Evolutionary conservation across 2,113 vertebrate genomes (phyloP).

Genomic region (Myotis davidii): DNA sequence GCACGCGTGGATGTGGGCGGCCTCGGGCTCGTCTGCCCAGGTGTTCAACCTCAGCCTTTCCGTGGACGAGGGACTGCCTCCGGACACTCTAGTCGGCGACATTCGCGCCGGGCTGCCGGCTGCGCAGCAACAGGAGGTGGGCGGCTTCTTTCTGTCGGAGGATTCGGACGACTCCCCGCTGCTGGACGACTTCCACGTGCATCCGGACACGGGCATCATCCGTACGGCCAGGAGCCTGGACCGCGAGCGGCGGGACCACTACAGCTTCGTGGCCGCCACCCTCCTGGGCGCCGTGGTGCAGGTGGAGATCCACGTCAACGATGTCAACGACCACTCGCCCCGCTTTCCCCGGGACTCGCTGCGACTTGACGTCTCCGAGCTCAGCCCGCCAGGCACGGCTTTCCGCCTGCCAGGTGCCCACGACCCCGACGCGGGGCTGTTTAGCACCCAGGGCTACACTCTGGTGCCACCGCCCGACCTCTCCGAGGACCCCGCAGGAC

Average conservation of each 20-base stretch:
- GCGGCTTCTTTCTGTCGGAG: constrained; percentile 94
- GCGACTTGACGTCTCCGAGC: constrained; percentile 90
- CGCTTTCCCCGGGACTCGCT: constrained; percentile 85
- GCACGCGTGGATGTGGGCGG: constrained; percentile 76
- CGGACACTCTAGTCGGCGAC: constrained; percentile 91
- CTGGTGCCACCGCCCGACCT: constrained; percentile 63
- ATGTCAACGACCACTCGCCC: constrained; percentile 94
- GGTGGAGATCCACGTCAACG: constrained; percentile 89
- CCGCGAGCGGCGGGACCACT: constrained; percentile 89
- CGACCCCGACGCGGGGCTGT: constrained; percentile 90
- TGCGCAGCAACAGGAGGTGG: constrained; percentile 69
- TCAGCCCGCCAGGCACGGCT: constrained; percentile 87
- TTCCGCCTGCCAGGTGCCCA: constrained; percentile 90
- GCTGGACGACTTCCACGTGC: constrained; percentile 92
- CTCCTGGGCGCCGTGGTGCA: constrained; percentile 90
- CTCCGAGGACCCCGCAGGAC: neutral
- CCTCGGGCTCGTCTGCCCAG: constrained; percentile 81
- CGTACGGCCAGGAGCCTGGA: constrained; percentile 91
- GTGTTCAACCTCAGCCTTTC: constrained; percentile 90
- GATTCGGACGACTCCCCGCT: constrained; percentile 92
- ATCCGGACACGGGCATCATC: constrained; percentile 92
- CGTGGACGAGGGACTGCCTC: constrained; percentile 91
- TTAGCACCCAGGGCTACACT: constrained; percentile 90
- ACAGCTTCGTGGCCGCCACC: constrained; percentile 93
- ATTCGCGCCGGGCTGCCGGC: constrained; percentile 87